These are phyloP conservation scores for Cheiracanthium punctorium DNA, from an alignment of 2,888 invertebrate genomes.

Conservation along the genomic window DNA sequence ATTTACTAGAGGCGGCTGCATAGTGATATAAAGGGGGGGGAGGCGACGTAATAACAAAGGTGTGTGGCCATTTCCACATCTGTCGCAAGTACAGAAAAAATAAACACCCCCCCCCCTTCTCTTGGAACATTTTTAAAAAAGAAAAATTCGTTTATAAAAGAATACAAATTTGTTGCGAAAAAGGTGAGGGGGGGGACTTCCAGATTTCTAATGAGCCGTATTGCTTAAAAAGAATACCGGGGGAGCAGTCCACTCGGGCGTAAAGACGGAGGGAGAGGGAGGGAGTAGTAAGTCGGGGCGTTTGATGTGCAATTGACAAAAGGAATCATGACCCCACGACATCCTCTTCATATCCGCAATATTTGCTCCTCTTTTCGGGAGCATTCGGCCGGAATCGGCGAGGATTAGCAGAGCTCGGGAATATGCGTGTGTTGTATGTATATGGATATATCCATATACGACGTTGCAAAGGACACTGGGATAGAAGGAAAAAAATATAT, in stretches of 20 bases:
- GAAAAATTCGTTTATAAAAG: slow-evolving; percentile 59
- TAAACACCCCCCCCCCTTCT: slow-evolving; percentile 24
- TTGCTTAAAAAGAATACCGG: slow-evolving; percentile 31
- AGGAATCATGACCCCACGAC: slow-evolving; percentile 59
- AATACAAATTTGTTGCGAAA: slow-evolving; percentile 64
- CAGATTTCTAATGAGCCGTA: slow-evolving; percentile 60
- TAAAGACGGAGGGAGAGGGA: background rate
- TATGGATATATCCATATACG: slow-evolving; percentile 38
- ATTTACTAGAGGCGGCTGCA: slow-evolving; percentile 47
- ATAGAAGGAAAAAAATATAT: background rate
- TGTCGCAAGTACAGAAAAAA: slow-evolving; percentile 34
- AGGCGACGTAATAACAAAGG: background rate
- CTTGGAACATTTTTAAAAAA: slow-evolving; percentile 17
- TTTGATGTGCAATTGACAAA: slow-evolving; percentile 55
- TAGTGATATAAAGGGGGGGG: background rate
- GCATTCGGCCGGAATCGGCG: slow-evolving; percentile 43
- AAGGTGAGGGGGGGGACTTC: background rate
- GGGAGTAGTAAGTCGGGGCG: slow-evolving; percentile 15
- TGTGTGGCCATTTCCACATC: slow-evolving; percentile 53
- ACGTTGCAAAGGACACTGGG: background rate
- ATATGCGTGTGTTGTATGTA: background rate
- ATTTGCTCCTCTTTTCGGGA: slow-evolving; percentile 54
- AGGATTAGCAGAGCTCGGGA: slow-evolving; percentile 37
- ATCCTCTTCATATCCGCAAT: slow-evolving; percentile 70
- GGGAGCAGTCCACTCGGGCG: slow-evolving; percentile 28